Conservation (phyloP, 2,888 invertebrate species). For the Dasypogon diadema region DNA sequence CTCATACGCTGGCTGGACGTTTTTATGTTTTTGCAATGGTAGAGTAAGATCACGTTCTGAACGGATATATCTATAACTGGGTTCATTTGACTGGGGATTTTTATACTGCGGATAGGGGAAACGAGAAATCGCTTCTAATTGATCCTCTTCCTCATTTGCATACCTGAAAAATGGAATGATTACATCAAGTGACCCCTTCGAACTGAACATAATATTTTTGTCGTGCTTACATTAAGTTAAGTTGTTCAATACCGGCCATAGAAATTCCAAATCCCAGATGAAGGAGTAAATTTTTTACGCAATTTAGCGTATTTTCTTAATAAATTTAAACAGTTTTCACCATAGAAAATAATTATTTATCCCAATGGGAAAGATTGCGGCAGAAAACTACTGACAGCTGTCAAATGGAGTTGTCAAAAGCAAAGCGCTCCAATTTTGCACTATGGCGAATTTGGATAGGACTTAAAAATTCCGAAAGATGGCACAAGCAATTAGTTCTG, state of each 20-base stretch:
- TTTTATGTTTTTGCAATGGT: conserved; percentile 64
- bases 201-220: not conserved
- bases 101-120: conserved; percentile 28
- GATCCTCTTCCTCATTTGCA: conserved; percentile 56
- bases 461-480: no score
- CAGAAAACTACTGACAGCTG: not conserved
- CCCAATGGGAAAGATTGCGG: not conserved
- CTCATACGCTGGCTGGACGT: conserved; percentile 63
- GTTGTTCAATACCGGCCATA: conserved; percentile 67
- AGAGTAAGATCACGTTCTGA: conserved; percentile 65
- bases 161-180: conserved; percentile 58
- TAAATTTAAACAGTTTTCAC: not conserved
- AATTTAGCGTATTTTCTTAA: not conserved
- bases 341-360: not conserved
- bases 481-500: no score
- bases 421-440: no score
- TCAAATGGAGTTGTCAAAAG: no score
- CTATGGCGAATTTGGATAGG: no score
- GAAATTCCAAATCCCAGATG: conserved; percentile 6
- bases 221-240: conserved; percentile 62
- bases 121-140: conserved; percentile 49
- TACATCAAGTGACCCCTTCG: not conserved
- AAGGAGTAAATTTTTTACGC: not conserved
- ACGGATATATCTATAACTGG: conserved; percentile 63
- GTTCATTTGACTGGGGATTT: conserved; percentile 44